Percentiles rank a stretch among this genome's conserved stretches.
phyloP scores from a whole-genome alignment of 92 coral and sea anemone genomes.

The Phymanthus crucifer region DNA sequence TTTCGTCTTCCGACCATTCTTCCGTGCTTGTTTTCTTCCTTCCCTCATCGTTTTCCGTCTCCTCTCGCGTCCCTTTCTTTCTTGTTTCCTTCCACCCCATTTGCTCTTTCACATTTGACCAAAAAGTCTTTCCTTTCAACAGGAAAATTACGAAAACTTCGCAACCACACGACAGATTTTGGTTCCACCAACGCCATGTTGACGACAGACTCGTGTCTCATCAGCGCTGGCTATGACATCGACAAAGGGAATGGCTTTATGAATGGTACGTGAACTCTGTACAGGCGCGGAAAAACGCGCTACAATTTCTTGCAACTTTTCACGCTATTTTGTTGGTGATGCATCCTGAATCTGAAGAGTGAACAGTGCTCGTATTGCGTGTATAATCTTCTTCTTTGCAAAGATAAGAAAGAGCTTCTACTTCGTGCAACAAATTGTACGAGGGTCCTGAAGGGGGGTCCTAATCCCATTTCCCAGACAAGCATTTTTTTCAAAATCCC shows the following conservation, averaged over 20 bases:
- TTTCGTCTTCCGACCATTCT: background rate
- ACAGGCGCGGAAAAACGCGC: too few relatives aligned
- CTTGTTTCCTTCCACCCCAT: background rate
- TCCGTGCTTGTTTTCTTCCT: background rate
- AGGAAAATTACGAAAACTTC: slow-evolving; percentile 91
- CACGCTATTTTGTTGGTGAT: too few relatives aligned
- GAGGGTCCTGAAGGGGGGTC: too few relatives aligned
- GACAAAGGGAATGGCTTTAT: slow-evolving; percentile 90
- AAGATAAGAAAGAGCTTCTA: too few relatives aligned
- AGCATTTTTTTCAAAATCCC: too few relatives aligned
- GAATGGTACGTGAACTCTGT: slow-evolving; percentile 76
- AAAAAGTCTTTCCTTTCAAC: background rate
- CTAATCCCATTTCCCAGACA: too few relatives aligned
- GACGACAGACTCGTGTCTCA: slow-evolving; percentile 68
- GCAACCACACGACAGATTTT: slow-evolving; percentile 89
- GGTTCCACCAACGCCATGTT: slow-evolving; percentile 91
- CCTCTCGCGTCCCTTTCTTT: background rate
- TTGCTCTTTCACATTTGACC: background rate
- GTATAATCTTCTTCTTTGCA: too few relatives aligned
- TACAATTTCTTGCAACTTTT: too few relatives aligned
- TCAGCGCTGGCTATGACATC: slow-evolving; percentile 90
- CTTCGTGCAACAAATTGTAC: too few relatives aligned
- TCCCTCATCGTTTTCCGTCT: background rate
- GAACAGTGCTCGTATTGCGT: too few relatives aligned
- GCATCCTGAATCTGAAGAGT: too few relatives aligned